Percentiles rank a stretch among this genome's conserved stretches.
phyloP scores from a whole-genome alignment of 2,113 vertebrate genomes.

The Semicossyphus pulcher region DNA sequence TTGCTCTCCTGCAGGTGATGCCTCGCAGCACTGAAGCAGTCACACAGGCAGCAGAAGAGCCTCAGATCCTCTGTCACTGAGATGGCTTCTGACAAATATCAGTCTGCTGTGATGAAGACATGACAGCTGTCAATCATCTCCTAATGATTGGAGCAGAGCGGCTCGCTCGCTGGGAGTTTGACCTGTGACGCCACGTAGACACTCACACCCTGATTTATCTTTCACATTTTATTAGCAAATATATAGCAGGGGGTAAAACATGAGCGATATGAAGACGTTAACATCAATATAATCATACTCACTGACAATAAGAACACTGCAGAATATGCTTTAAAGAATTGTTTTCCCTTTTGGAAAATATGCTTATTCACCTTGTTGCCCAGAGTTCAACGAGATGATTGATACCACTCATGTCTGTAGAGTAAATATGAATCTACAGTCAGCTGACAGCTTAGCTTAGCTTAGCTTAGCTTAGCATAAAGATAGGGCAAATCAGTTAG shows the following conservation, averaged over 20 bases:
- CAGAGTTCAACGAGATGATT: background rate
- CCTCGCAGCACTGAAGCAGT: slow-evolving; percentile 44
- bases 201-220: slow-evolving; percentile 39
- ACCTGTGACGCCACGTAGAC: slow-evolving; percentile 46
- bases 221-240: slow-evolving; percentile 55
- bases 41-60: slow-evolving; percentile 54
- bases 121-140: slow-evolving; percentile 84
- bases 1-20: slow-evolving; percentile 57
- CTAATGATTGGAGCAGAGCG: slow-evolving; percentile 66
- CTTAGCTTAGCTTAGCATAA: too few relatives aligned
- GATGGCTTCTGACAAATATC: slow-evolving; percentile 81
- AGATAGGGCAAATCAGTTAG: too few relatives aligned
- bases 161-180: slow-evolving; percentile 54
- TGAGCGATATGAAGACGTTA: slow-evolving; percentile 12
- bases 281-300: background rate
- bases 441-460: too few relatives aligned
- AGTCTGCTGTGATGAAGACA: slow-evolving; percentile 72
- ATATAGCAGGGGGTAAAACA: slow-evolving; percentile 28
- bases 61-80: slow-evolving; percentile 78
- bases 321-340: background rate
- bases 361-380: background rate
- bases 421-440: background rate
- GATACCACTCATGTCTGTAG: background rate
- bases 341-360: background rate
- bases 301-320: background rate